Base-by-base conservation (phyloP, 2,888 invertebrate species). In the Saturnia pavonia region DNA sequence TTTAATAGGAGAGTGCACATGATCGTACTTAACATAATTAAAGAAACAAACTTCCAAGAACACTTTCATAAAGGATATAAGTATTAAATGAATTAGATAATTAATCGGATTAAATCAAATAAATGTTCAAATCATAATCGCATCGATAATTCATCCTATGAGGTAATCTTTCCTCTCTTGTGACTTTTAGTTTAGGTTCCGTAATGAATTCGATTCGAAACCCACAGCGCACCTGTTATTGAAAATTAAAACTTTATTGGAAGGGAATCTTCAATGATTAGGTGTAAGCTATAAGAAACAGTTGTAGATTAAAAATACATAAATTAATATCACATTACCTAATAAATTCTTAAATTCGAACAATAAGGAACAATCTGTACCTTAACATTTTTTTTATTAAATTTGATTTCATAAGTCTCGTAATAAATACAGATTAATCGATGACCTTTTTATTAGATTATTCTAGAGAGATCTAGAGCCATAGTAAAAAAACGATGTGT, bases 191-290 rank as follows among this genome's bases (percentile, higher is more conserved):
- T 60, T 74, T 69, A 76, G 77, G 78, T 78, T 80, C 74, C 70
- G 74, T 81, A 82, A 82, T 82, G 74, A 81, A 82, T 81, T 79
- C 79, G 72, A 80, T 80, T 81, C 76, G 74, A 76, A 75, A 75
- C 78, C 77, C 74, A 74, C 71, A 72, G 77, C 79, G 79, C 84
- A 85, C 80, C 85, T 84, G 86, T 80, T 82, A 84, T 85, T 82
- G 82, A 82, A 85, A 86, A 86, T 85, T 84, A 84, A 86, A 84
- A 82, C 82, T 82, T 82, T 80, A 78, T 74, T 75, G 77, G 75
- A 74, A 78, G 77, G 71, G 83, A 80, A 82, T 82, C 76, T 69
- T 76, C 81, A 77, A 79, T 80, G 75, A 76, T 72, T 68, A 70
- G 72, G 70, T 69, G 25, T 54, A 78, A 78, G 73, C 70, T 48